These are phyloP conservation scores for Apeira syringaria DNA, from an alignment of 2,888 invertebrate species.

Conservation along the genomic window DNA sequence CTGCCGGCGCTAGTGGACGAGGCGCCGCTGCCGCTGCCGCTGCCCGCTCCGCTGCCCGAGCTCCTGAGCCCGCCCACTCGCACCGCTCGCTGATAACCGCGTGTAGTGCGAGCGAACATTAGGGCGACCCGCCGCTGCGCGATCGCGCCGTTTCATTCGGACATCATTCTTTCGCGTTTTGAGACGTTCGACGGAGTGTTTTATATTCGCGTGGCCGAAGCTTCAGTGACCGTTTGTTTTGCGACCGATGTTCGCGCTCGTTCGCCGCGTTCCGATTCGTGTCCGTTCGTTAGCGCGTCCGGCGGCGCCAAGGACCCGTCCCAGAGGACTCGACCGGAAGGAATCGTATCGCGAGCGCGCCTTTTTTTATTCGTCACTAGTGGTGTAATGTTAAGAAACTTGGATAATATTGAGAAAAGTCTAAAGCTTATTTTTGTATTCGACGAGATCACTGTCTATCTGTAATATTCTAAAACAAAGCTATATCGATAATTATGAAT, in stretches of 20 bases:
- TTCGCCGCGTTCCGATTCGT: slow-evolving; percentile 59
- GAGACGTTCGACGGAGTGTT: slow-evolving; percentile 71
- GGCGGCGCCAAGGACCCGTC: slow-evolving; percentile 57
- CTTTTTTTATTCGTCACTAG: slow-evolving; percentile 70
- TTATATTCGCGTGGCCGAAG: slow-evolving; percentile 77
- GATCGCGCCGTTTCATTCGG: slow-evolving; percentile 47
- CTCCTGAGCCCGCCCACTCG: slow-evolving; percentile 72
- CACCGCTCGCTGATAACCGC: slow-evolving; percentile 52
- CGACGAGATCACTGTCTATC: slow-evolving; percentile 74
- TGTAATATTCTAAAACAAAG: slow-evolving; percentile 73
- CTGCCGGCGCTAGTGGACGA: slow-evolving; percentile 77
- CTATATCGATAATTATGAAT: slow-evolving; percentile 53
- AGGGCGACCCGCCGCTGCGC: slow-evolving; percentile 35
- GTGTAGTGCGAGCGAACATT: slow-evolving; percentile 57
- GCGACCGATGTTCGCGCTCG: slow-evolving; percentile 73
- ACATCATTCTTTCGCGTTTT: slow-evolving; percentile 62
- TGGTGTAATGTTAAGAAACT: slow-evolving; percentile 71
- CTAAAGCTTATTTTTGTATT: slow-evolving; percentile 83
- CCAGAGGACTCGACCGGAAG: slow-evolving; percentile 61
- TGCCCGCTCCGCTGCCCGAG: slow-evolving; percentile 79
- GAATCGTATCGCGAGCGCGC: slow-evolving; percentile 70
- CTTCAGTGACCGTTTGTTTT: slow-evolving; percentile 77
- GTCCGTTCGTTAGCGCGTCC: slow-evolving; percentile 47
- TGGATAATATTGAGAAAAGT: slow-evolving; percentile 78
- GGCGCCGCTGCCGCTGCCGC: slow-evolving; percentile 79